Conservation (phyloP, 2,888 invertebrate species). For the Apodemia hepburni region DNA sequence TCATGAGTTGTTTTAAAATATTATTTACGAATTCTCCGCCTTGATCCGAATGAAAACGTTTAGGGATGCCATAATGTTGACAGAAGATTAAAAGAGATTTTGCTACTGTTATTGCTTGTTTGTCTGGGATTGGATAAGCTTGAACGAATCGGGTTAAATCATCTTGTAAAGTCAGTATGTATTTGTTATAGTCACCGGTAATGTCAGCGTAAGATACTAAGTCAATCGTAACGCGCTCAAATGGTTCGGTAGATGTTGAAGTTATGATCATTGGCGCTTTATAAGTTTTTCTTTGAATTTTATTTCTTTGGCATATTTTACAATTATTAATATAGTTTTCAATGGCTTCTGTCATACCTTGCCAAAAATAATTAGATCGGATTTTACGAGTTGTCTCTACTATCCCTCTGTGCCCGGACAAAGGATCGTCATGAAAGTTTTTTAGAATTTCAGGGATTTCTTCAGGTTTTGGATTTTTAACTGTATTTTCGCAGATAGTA, state of each 20-base stretch:
- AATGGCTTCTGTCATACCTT: conserved; percentile 39
- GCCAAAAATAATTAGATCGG: conserved; percentile 38
- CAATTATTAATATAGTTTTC: conserved; percentile 38
- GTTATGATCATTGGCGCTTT: conserved; percentile 44
- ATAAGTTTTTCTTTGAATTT: conserved; percentile 38
- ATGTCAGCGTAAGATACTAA: conserved; percentile 42
- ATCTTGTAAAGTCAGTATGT: conserved; percentile 40
- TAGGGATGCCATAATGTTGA: conserved; percentile 41
- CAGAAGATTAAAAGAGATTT: conserved; percentile 38
- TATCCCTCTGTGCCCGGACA: conserved; percentile 40
- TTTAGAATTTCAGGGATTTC: conserved; percentile 32
- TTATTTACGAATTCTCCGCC: conserved; percentile 41
- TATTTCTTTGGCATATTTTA: conserved; percentile 36
- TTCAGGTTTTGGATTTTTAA: conserved; percentile 29
- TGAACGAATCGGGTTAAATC: conserved; percentile 40
- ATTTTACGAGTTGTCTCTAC: conserved; percentile 40
- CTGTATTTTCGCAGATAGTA: conserved; percentile 36
- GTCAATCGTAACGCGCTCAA: conserved; percentile 41
- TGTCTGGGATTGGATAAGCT: conserved; percentile 42
- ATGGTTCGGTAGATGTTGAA: conserved; percentile 38
- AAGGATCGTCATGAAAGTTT: conserved; percentile 37
- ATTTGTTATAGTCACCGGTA: conserved; percentile 36
- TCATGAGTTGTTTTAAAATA: conserved; percentile 39
- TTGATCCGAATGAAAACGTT: conserved; percentile 42
- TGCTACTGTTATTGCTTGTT: conserved; percentile 40